Percentiles rank a stretch among this genome's conserved stretches.
phyloP scores from a whole-genome alignment of 2,113 vertebrate species.

The Taxidea taxus region DNA sequence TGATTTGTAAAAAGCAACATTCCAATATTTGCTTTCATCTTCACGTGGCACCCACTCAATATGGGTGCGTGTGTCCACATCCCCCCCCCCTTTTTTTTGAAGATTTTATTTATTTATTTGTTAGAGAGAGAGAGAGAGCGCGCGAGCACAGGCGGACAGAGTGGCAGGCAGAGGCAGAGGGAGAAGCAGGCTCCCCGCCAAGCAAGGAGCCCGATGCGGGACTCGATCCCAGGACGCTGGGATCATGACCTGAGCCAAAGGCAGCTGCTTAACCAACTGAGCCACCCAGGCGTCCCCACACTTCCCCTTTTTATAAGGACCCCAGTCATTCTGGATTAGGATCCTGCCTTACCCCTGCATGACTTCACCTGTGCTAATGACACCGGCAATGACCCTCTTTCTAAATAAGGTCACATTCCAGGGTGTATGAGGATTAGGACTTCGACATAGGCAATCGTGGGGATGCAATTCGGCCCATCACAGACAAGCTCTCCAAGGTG shows the following conservation, averaged over 20 bases:
- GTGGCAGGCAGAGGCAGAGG: too few relatives aligned
- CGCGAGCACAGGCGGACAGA: too few relatives aligned
- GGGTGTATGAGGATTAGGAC: too few relatives aligned
- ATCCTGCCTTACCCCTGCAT: background rate
- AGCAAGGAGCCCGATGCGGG: too few relatives aligned
- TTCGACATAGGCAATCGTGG: accelerated
- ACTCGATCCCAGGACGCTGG: too few relatives aligned
- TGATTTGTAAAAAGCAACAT: background rate
- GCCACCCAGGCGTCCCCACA: background rate
- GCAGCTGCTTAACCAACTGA: too few relatives aligned
- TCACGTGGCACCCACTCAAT: accelerated
- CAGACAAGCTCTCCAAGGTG: background rate
- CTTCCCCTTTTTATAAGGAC: background rate
- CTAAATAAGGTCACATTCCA: background rate
- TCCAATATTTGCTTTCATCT: accelerated
- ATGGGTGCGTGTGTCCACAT: background rate
- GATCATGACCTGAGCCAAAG: too few relatives aligned
- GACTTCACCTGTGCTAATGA: background rate
- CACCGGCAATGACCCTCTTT: background rate
- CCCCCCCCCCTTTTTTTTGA: background rate
- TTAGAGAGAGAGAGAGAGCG: too few relatives aligned
- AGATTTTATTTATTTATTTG: too few relatives aligned
- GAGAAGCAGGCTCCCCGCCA: too few relatives aligned
- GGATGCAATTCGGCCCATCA: background rate
- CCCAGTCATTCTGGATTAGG: background rate